Conservation (phyloP, 1,140 invertebrate genomes). For the Zeugodacus cucurbitae region DNA sequence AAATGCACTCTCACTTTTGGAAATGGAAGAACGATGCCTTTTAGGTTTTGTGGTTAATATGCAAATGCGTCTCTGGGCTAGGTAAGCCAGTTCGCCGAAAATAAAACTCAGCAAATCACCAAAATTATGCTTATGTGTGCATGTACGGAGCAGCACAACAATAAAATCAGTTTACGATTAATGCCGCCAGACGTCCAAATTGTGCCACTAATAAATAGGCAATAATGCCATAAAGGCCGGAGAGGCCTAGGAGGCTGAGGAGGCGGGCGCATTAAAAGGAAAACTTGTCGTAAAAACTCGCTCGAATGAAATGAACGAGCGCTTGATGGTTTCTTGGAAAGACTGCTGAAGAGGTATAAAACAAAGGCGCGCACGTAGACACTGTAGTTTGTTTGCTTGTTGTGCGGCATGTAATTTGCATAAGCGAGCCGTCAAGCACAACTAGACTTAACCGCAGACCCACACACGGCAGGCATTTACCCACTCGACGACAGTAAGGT, state of each 20-base stretch:
- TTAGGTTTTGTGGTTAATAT: neutral
- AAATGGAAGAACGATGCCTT: neutral
- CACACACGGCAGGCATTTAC: neutral
- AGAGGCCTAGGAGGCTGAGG: too few relatives aligned
- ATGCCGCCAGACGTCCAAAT: neutral
- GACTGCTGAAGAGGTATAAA: neutral
- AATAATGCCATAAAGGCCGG: neutral
- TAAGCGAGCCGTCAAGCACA: neutral
- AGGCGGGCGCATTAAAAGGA: neutral
- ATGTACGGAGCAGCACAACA: neutral
- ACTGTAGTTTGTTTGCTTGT: neutral
- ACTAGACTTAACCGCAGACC: neutral
- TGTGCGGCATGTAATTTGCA: neutral
- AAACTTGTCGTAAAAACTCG: neutral
- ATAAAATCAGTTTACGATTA: neutral
- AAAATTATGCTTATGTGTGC: neutral
- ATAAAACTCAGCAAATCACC: neutral
- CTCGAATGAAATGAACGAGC: neutral
- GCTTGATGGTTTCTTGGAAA: neutral
- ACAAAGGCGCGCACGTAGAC: neutral
- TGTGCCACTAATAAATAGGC: neutral
- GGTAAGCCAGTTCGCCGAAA: neutral
- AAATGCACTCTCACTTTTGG: neutral
- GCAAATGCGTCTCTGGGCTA: neutral
- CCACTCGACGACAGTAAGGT: neutral